These are phyloP conservation scores for Eurois occulta DNA, from an alignment of 2,888 invertebrate species.

Conservation along the genomic window DNA sequence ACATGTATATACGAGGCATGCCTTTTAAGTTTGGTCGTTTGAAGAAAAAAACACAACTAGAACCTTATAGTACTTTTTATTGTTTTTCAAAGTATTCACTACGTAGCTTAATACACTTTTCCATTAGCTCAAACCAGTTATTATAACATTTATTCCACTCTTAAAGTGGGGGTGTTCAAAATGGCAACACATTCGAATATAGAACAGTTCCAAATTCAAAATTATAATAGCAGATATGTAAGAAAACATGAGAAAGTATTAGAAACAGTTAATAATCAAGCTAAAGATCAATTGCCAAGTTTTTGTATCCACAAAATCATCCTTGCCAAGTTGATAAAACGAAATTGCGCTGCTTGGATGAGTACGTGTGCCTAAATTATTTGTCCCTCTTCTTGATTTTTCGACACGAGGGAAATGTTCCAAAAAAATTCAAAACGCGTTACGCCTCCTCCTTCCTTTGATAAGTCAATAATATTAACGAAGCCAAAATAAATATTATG, in stretches of 20 bases:
- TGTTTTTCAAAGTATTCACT: no score
- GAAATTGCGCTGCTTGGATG: not conserved
- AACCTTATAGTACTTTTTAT: no score
- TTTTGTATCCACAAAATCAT: not conserved
- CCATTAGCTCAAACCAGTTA: no score
- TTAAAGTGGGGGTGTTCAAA: no score
- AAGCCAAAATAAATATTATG: not conserved
- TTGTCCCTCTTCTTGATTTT: not conserved
- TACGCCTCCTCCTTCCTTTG: not conserved
- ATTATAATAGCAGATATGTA: not conserved
- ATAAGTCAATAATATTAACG: slow-evolving; percentile 8
- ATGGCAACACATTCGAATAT: no score
- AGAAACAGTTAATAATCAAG: not conserved
- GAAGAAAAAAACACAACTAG: no score
- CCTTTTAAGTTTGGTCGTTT: no score
- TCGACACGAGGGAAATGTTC: not conserved
- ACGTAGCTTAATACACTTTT: no score
- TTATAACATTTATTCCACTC: no score
- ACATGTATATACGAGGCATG: no score
- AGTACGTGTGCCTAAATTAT: not conserved
- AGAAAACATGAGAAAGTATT: not conserved
- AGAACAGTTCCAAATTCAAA: no score
- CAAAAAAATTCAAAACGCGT: not conserved
- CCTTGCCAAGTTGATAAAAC: not conserved
- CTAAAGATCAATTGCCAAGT: not conserved